Evolutionary conservation across 2,113 vertebrate genomes (phyloP).

Genomic region (Siniperca chuatsi): DNA sequence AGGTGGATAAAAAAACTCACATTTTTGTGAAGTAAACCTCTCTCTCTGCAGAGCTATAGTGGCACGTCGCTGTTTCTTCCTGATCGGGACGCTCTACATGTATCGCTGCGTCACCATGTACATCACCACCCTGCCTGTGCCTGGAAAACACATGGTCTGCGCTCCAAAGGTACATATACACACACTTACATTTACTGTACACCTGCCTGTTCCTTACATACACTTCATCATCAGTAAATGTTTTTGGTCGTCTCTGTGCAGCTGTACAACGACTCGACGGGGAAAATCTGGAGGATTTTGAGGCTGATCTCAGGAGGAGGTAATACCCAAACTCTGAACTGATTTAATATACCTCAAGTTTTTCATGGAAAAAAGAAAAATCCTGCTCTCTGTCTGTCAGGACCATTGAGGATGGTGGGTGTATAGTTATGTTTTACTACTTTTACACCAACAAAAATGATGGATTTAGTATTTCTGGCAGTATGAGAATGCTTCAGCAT

Average conservation of each 20-base stretch:
- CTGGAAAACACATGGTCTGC: constrained; percentile 95
- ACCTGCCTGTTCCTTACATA: fast-evolving
- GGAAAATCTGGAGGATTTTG: constrained; percentile 78
- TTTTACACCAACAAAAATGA: no score
- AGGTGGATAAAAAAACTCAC: no score
- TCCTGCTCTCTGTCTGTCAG: not conserved
- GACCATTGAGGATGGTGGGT: not conserved
- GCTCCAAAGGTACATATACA: constrained; percentile 84
- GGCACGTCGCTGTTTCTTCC: constrained; percentile 95
- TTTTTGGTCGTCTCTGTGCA: constrained; percentile 14
- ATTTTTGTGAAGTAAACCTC: no score
- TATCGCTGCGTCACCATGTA: constrained; percentile 98
- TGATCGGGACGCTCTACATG: constrained; percentile 95
- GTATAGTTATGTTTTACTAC: no score
- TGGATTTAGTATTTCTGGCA: no score
- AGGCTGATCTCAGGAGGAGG: constrained; percentile 80
- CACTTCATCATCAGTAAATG: not conserved
- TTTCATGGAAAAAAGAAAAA: not conserved
- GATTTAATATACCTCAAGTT: not conserved
- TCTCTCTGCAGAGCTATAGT: constrained; percentile 88
- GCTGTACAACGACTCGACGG: constrained; percentile 75
- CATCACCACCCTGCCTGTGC: constrained; percentile 95
- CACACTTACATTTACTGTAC: not conserved
- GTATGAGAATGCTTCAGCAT: no score
- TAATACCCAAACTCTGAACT: not conserved